phyloP scores from a whole-genome alignment of 2,888 invertebrate species.

The Zaprionus lineosus region DNA sequence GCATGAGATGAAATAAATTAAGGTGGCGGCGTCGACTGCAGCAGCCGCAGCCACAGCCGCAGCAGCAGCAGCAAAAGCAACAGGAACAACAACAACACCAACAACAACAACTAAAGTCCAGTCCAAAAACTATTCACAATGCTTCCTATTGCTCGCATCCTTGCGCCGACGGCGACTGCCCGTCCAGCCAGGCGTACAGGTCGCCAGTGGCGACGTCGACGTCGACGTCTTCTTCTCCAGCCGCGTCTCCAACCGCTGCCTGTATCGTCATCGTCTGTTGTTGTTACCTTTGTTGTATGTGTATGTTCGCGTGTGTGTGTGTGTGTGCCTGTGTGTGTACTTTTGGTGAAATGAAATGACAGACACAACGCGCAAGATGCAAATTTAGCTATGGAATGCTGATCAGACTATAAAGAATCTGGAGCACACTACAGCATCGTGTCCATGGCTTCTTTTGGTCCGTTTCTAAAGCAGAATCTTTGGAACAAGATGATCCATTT shows the following conservation, averaged over 20 bases:
- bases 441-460: too few relatives aligned
- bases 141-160: conserved; percentile 79
- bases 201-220: conserved; percentile 70
- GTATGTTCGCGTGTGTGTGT: conserved; percentile 26
- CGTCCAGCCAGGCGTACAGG: conserved; percentile 78
- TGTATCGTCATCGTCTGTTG: conserved; percentile 36
- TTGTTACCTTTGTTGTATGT: conserved; percentile 40
- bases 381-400: conserved; percentile 78
- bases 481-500: too few relatives aligned
- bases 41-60: conserved; percentile 43
- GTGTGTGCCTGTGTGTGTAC: conserved; percentile 56
- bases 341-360: conserved; percentile 78
- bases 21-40: conserved; percentile 79
- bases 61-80: conserved; percentile 34
- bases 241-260: conserved; percentile 22
- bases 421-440: conserved; percentile 31
- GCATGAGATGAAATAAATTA: conserved; percentile 80
- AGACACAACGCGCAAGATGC: conserved; percentile 73
- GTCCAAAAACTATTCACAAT: conserved; percentile 69
- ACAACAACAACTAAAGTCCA: conserved; percentile 28
- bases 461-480: too few relatives aligned
- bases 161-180: conserved; percentile 56
- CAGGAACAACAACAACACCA: conserved; percentile 35
- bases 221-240: conserved; percentile 25
- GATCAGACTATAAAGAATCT: conserved; percentile 36